Base-by-base conservation (phyloP, 1,140 invertebrate genomes). In the Meloidogyne floridensis region DNA sequence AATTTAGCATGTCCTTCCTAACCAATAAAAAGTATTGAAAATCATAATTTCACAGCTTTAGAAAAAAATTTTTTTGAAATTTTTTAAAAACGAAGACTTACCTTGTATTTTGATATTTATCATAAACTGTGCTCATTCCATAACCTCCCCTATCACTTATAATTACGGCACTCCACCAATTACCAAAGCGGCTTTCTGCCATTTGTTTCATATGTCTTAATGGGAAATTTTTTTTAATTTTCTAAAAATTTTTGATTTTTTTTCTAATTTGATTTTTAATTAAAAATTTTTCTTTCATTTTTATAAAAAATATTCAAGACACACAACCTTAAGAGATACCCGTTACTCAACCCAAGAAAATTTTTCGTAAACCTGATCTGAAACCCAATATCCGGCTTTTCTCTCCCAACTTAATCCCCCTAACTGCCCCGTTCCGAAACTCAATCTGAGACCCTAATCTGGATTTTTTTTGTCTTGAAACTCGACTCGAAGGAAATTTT, bases 81-180 rank as follows among this genome's bases (percentile, higher is more conserved):
- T 13, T 70, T 47, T 51, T 65, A 4, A 8, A n/a, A 8, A n/a
- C 3, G 13, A n/a, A 3, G 3, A 20, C 75, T 43, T 70, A 89
- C 88, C 89, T 90, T n/a, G 88, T 89, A 80, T 89, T 89, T 72
- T 90, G 84, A 65, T 83, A 81, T 72, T 89, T 87, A 77, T 89
- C 88, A 78, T 90, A 89, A 72, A 89, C 87, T 11, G 88, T 89
- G 70, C 83, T 81, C 79, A 80, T 74, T 72, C 88, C 88, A 76
- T 89, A 89, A 32, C 88, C 89, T 15, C 88, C 88, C n/a, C 84
- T 72, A 18, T 89, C 89, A 65, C 83, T 90, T 18, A 89, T 87
- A 73, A 89, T 89, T 11, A 89, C 88, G 3, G 88, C 87, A 81
- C 85, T 87, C 88, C 88, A 89, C 88, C 88, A 89, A 77, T 90